Base-by-base conservation (phyloP, 2,113 vertebrate genomes). In the Gymnocephalus cernua region DNA sequence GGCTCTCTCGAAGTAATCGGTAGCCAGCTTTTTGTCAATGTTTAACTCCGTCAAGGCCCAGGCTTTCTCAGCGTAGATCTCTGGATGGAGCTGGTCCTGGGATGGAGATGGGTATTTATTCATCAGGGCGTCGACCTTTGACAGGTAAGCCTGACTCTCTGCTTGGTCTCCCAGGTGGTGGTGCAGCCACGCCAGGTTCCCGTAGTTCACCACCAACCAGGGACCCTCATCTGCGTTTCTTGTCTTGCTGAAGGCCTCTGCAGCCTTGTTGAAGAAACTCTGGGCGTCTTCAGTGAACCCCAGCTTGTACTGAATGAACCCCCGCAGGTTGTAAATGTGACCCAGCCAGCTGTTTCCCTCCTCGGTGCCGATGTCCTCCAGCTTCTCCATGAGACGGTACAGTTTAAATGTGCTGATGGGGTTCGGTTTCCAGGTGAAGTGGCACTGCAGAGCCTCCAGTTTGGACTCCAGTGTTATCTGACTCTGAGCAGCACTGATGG, bases 131-230 rank as follows among this genome's bases (percentile, higher is more conserved):
- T 41, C 2, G 38, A 41, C 38, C 38, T 41, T 41, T 11, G 10
- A 80, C 64, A 92, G 64, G 67, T 77, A 88, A 18, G 14, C 61
- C 32, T 64, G 56, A 75, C 85, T 84, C 62, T 82, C 14, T 19
- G 21, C 63, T 4, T 23, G 7, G 19, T 91, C 63, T 4, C 74
- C 79, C 64, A 79, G 77, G 19, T 38, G 74, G 6, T 87, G 63
- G 75, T 90, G 82, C 68, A 92, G 83, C 91, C 91, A 92, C 19
- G 91, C 91, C 74, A 76, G 59, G 79, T 92, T 88, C 29, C 85
- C 78, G 2, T 88, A 91, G 74, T 90, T 88, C 53, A 91, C 90
- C 65, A 84, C 16, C n/a, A 90, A 29, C 88, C 85, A 91, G n/a
- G 91, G 91, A 45, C 90, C 91, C 51, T 86, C 79, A 21, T 85